Conservation (phyloP, 2,113 vertebrate species). For the Haemorhous mexicanus region DNA sequence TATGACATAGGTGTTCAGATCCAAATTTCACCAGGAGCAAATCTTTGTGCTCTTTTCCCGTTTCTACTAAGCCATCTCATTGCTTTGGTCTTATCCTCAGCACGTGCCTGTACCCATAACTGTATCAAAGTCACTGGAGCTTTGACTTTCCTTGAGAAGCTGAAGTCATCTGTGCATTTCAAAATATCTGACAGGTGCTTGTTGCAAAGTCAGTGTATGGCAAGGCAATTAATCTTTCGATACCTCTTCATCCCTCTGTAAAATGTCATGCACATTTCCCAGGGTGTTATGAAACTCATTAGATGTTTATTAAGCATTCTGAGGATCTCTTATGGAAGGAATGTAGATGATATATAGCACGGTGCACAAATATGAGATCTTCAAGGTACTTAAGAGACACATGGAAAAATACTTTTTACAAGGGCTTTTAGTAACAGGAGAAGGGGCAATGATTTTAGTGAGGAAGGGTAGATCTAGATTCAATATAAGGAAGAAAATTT, state of each 20-base stretch:
- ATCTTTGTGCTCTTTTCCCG: not conserved
- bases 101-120: not conserved
- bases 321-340: not conserved
- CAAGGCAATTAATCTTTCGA: not conserved
- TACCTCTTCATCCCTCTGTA: not conserved
- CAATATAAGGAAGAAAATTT: not conserved
- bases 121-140: not conserved
- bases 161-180: not conserved
- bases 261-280: not conserved
- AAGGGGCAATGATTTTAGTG: not conserved
- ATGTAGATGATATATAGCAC: not conserved
- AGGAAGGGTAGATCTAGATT: not conserved
- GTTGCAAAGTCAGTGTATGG: not conserved
- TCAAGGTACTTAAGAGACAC: not conserved
- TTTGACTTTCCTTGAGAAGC: not conserved
- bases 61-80: not conserved
- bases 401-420: not conserved
- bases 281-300: not conserved
- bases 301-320: not conserved
- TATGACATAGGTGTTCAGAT: not conserved
- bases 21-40: not conserved
- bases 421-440: not conserved
- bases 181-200: not conserved
- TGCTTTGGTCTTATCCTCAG: not conserved
- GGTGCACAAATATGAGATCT: not conserved